Conservation (phyloP, 1,140 invertebrate genomes). For the Microvelia longipes region DNA sequence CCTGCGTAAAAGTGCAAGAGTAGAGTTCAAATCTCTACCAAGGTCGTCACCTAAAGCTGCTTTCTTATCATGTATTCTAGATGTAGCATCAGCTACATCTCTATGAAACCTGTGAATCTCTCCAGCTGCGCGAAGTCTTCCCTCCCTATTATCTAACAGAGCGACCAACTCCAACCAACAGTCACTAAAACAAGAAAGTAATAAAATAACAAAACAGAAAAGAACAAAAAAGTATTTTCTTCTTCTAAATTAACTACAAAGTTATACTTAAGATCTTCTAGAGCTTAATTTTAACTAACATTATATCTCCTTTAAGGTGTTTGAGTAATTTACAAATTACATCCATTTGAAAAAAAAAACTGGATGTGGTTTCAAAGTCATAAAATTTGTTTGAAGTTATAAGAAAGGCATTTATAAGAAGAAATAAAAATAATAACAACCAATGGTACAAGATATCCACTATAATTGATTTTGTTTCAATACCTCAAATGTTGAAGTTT, state of each 20-base stretch:
- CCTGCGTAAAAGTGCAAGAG: slow-evolving; percentile 60
- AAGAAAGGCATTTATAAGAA: too few relatives aligned
- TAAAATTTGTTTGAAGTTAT: too few relatives aligned
- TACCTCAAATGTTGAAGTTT: slow-evolving; percentile 76
- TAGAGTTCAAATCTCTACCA: slow-evolving; percentile 76
- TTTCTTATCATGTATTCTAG: slow-evolving; percentile 77
- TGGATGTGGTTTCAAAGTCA: too few relatives aligned
- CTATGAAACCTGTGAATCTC: slow-evolving; percentile 94
- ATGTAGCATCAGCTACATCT: slow-evolving; percentile 82
- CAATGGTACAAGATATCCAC: too few relatives aligned
- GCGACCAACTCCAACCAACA: slow-evolving; percentile 78
- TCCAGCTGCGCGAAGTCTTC: slow-evolving; percentile 75
- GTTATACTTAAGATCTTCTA: too few relatives aligned
- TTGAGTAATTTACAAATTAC: too few relatives aligned
- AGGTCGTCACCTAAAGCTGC: slow-evolving; percentile 67
- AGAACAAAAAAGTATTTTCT: slow-evolving; percentile 14
- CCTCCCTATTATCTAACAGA: slow-evolving; percentile 67
- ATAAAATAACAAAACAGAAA: slow-evolving; percentile 5
- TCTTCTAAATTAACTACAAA: too few relatives aligned
- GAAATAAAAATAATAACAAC: too few relatives aligned
- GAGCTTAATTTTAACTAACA: too few relatives aligned
- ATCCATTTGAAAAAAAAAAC: too few relatives aligned
- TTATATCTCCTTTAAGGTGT: too few relatives aligned
- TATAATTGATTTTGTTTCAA: too few relatives aligned
- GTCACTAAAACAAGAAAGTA: slow-evolving; percentile 31